phyloP scores from a whole-genome alignment of 2,888 invertebrate species.

The Tanypteryx hageni region DNA sequence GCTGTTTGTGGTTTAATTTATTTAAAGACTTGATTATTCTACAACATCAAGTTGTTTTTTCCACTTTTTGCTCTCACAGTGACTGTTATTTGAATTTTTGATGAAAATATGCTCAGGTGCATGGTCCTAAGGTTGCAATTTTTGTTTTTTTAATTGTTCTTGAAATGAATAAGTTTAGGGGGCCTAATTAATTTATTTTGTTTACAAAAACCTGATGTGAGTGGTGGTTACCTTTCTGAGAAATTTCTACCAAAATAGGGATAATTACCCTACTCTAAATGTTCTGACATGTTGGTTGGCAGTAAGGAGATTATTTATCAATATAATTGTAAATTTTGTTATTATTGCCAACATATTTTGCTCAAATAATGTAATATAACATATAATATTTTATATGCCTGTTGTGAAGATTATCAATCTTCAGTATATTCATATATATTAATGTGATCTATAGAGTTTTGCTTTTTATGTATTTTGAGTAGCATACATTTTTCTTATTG shows the following conservation, averaged over 20 bases:
- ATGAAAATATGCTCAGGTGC: background rate
- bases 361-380: background rate
- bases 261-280: background rate
- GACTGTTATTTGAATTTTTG: background rate
- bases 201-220: background rate
- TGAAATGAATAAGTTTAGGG: background rate
- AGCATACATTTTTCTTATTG: too few species aligned
- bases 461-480: too few species aligned
- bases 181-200: background rate
- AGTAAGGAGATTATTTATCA: background rate
- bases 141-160: background rate
- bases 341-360: conserved; percentile 13
- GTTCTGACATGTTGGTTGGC: background rate
- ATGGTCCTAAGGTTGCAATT: background rate
- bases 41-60: background rate
- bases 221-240: background rate
- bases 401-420: too few species aligned
- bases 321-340: background rate
- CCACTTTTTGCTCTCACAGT: background rate
- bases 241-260: background rate
- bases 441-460: too few species aligned
- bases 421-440: too few species aligned
- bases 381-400: background rate
- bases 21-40: background rate
- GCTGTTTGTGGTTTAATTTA: conserved; percentile 21